Conservation (phyloP, 2,888 invertebrate genomes). For the Neocrepidodera transversa region DNA sequence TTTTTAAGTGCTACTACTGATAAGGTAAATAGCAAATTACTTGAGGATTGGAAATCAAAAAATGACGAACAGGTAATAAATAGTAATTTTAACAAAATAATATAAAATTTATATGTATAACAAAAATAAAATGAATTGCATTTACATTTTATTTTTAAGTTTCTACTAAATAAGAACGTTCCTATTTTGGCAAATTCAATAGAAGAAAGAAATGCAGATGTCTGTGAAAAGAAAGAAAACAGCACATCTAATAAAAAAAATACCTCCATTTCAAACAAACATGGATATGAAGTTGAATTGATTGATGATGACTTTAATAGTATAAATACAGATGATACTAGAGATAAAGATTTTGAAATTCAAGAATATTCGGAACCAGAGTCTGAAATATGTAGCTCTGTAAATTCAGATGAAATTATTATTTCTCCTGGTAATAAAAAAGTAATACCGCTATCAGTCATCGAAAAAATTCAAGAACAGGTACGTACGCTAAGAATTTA, state of each 20-base stretch:
- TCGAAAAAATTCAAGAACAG: no score
- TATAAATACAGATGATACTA: no score
- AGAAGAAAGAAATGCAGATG: no score
- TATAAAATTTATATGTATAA: no score
- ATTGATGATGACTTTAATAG: neutral
- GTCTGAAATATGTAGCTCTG: conserved; percentile 34
- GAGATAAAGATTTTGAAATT: conserved; percentile 24
- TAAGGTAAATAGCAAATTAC: conserved; percentile 8
- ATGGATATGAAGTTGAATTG: conserved; percentile 21
- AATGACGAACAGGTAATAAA: conserved; percentile 16
- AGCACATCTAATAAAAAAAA: conserved; percentile 37
- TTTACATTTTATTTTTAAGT: no score
- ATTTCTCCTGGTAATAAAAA: no score
- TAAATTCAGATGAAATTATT: neutral
- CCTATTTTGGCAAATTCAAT: no score
- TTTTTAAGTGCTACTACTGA: neutral
- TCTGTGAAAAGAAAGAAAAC: conserved; percentile 32
- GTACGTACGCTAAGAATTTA: no score
- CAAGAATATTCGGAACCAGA: conserved; percentile 28
- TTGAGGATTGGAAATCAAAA: conserved; percentile 6
- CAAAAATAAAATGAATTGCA: no score
- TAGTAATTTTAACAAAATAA: conserved; percentile 24
- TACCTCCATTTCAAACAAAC: conserved; percentile 27
- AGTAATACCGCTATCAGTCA: no score
- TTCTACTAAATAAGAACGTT: no score